Base-by-base conservation (phyloP, 2,888 invertebrate genomes). In the Marronus borbonicus region DNA sequence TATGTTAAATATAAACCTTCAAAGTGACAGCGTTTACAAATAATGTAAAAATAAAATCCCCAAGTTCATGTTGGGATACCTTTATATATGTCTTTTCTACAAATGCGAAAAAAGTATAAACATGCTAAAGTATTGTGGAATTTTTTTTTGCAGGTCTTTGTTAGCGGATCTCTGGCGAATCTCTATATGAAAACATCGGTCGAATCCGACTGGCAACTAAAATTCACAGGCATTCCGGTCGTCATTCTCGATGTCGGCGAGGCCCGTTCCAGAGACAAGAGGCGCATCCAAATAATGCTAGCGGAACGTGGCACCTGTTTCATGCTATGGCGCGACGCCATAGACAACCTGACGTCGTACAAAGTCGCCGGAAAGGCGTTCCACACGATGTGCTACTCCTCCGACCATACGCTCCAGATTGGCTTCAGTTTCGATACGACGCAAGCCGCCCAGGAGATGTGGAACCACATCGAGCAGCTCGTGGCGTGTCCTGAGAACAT, bases 351-450 rank as follows among this genome's bases (percentile, higher is more conserved):
- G 80, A 93, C 94, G 8, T 92, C 93, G 78, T 96, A 96, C 89
- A 92, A 91, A 86, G 91, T 92, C 17, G 91, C 92, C 17, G 93
- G 93, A 0, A 92, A 93, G 58, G 93, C 94, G 55, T 96, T 96
- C 86, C 96, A 96, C 87, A 96, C 95, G 58, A 93, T 96, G 93
- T 93, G 93, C 87, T 89, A 94, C 82, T 95, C 95, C 12, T 90
- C 91, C 49, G 95, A 96, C 86, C 95, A 95, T 88, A 92, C 93
- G 79, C 91, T 93, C 82, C 90, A 94, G 85, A 93, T 94, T 72
- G 96, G 96, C 5, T 91, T 96, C 83, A 94, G 95, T 86, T 96
- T 95, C 88, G 95, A 95, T 87, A 93, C 93, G 80, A 91, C 91
- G 50, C 91, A 92, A 62, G 92, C 94, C 0, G 95, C 96, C 0